Base-by-base conservation (phyloP, 2,888 invertebrate species). In the Petrolisthes manimaculis region DNA sequence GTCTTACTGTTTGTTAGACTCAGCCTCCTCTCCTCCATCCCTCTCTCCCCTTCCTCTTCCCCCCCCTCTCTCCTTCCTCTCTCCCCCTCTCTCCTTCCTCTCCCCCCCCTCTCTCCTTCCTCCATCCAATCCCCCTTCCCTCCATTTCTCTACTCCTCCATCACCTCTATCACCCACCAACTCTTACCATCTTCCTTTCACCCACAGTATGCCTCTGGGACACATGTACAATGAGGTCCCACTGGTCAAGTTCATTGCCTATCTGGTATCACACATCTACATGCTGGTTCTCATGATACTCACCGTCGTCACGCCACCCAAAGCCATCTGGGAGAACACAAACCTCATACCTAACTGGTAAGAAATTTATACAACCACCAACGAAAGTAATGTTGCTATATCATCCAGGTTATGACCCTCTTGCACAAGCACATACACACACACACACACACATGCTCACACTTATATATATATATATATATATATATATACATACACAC, bases 191-290 rank as follows among this genome's bases (percentile, higher is more conserved):
- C 21, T 81, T 24, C 24, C 6, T 37, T 81, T 24, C 1, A 80
- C 53, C 67, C 24, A 1, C 88, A 90, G 90, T 24, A 95, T 99
- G 93, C 99, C 99, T 84, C 94, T 98, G 92, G 97, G 97, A 75
- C 98, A 98, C 94, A 97, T 97, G 93, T 98, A 97, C 94, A 97
- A 98, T 94, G 97, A 98, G 95, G 97, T 99, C 92, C 99, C 99
- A 89, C 99, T 99, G 93, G 98, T 99, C 93, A 99, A 99, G 94
- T 99, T 99, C 94, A 99, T 99, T 97, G 98, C 99, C 78, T 99
- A 99, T 94, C 95, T 99, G 92, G 99, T 99, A 53, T 99, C 99
- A 8, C 99, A 99, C 94, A 96, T 99, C 92, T 99, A 99, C 94
- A 95, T 99, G 92, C 98, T 99, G 96, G 94, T 97, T 91, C 95